Percentiles rank a stretch among this genome's conserved stretches.
Evolutionary conservation across 2,113 vertebrate species (phyloP).

Genomic region (Astur gentilis): DNA sequence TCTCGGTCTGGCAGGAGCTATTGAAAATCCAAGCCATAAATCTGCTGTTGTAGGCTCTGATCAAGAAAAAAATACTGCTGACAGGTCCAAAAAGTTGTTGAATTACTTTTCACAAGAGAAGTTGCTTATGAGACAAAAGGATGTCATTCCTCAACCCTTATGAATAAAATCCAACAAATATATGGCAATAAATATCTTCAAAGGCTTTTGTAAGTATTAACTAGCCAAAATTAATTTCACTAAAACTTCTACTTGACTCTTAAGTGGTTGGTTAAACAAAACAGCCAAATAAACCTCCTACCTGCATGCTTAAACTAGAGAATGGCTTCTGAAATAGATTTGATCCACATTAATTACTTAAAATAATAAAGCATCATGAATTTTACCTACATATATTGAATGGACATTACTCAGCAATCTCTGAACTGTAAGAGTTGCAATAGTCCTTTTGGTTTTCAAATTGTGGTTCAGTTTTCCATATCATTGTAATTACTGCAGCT

Average conservation of each 20-base stretch:
- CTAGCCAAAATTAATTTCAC: constrained; percentile 32
- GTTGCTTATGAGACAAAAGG: constrained; percentile 25
- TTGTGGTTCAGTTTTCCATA: constrained; percentile 40
- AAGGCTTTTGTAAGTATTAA: constrained; percentile 14
- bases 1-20: neutral
- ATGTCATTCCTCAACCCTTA: neutral
- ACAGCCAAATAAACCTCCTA: neutral
- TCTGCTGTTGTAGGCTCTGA: neutral
- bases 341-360: neutral
- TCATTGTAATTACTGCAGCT: constrained; percentile 41
- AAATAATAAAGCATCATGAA: neutral
- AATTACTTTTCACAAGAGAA: neutral
- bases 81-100: constrained; percentile 4
- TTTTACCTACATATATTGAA: neutral
- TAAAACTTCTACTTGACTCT: constrained; percentile 17
- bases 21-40: neutral
- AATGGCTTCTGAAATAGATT: constrained; percentile 4
- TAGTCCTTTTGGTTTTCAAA: constrained; percentile 22
- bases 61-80: neutral
- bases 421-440: neutral
- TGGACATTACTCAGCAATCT: constrained; percentile 25
- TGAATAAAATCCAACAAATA: constrained; percentile 13
- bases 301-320: neutral
- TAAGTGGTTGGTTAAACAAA: constrained; percentile 14
- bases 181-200: constrained; percentile 49